Base-by-base conservation (phyloP, 2,797 vertebrate species). In the Lacerta viridis region DNA sequence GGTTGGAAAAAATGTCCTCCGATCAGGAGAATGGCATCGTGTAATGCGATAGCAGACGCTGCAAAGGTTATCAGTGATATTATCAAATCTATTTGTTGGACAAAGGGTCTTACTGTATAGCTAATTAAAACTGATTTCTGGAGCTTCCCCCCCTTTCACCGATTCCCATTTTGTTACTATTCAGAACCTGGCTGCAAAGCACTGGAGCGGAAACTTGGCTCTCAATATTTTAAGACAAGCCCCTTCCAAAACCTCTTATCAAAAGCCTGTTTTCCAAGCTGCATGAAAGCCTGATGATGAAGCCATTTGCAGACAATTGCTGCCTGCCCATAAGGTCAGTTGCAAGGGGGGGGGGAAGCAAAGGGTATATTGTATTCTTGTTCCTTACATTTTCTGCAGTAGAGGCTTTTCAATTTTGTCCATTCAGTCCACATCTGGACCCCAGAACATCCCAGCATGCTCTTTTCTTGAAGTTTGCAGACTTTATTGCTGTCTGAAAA, bases 91-190 rank as follows among this genome's bases (percentile, higher is more conserved):
- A 87, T 94, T 94, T 93, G 78, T 88, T 92, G 91, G 91, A 97
- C 95, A 97, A 95, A 96, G 95, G 90, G 68, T 82, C 87, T 94
- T 92, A 95, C 95, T 97, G 96, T 97, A 94, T 89, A 90, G 91
- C 92, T 95, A 94, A 97, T 96, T 96, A 96, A 96, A 97, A 95
- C 91, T 92, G 80, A 88, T 94, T 97, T 95, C 93, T 95, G 78
- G 79, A 68, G 83, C 36, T 33, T 55, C 23, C 17, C 1, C n/a
- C 7, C 46, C 20, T 87, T 66, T 84, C n/a, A 83, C 92, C 88
- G 89, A 68, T 93, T 96, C 88, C 92, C 91, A 64, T 93, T 95
- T 93, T 86, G 92, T 95, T 46, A n/a, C 92, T 94, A 91, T 96
- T 96, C 93, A 93, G 91, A 95, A 94, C 77, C 75, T 87, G 94